Evolutionary conservation across 2,797 vertebrate genomes (phyloP).

Genomic region (Melanogrammus aeglefinus): DNA sequence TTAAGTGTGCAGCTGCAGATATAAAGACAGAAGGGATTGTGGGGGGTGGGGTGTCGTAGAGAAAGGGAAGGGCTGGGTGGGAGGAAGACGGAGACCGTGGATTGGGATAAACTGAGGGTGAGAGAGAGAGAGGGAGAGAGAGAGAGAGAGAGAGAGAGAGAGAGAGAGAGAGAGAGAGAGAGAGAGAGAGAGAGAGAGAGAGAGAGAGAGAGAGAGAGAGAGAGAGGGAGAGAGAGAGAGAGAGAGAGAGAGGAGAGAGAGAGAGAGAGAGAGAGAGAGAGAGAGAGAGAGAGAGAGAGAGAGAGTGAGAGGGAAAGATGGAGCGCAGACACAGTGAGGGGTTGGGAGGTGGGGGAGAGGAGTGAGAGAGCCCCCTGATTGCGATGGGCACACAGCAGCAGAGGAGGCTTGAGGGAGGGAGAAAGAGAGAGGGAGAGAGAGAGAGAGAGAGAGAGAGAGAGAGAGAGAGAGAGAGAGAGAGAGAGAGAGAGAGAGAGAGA

Average conservation of each 20-base stretch:
- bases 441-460: slow-evolving; percentile 1
- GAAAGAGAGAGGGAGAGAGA: neutral
- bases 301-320: slow-evolving; percentile 22
- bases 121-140: neutral
- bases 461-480: slow-evolving; percentile 5
- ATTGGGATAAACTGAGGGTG: slow-evolving; percentile 1
- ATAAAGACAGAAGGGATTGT: slow-evolving; percentile 54
- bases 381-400: slow-evolving; percentile 23
- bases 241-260: slow-evolving; percentile 9
- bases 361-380: slow-evolving; percentile 6
- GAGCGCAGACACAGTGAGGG: slow-evolving; percentile 10
- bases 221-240: slow-evolving; percentile 3
- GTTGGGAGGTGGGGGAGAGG: slow-evolving; percentile 23
- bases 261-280: neutral
- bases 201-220: neutral
- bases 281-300: neutral
- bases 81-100: slow-evolving; percentile 3
- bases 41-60: slow-evolving; percentile 31
- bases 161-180: neutral
- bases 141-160: neutral
- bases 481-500: neutral
- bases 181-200: neutral
- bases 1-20: slow-evolving; percentile 76
- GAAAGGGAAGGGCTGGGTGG: slow-evolving; percentile 28
- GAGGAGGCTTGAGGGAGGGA: slow-evolving; percentile 3